Conservation (phyloP, 2,113 vertebrate genomes). For the Melanostigma gelatinosum region DNA sequence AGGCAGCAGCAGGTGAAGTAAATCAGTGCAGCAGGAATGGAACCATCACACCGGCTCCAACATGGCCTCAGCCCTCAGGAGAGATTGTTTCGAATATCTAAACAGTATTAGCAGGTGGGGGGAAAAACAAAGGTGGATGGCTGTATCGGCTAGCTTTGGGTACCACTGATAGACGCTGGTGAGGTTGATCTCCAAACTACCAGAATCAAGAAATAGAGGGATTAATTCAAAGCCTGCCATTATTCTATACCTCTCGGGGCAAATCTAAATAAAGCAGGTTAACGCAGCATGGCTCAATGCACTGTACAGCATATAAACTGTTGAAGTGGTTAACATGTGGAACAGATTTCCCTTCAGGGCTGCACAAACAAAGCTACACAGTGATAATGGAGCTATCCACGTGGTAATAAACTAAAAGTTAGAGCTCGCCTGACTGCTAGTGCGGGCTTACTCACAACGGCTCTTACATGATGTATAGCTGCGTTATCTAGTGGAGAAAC, state of each 20-base stretch:
- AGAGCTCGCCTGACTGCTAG: constrained; percentile 28
- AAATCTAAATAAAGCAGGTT: constrained; percentile 3
- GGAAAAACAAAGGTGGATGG: neutral
- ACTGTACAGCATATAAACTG: constrained; percentile 14
- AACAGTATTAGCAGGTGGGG: neutral
- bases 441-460: constrained; percentile 9
- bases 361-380: constrained; percentile 21
- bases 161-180: too few relatives aligned
- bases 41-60: neutral
- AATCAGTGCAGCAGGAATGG: neutral
- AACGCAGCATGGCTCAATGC: neutral
- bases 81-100: neutral
- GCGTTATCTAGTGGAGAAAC: constrained; percentile 17
- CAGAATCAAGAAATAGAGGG: neutral
- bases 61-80: neutral
- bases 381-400: constrained; percentile 28
- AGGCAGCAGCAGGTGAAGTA: neutral
- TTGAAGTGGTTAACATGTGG: constrained; percentile 22
- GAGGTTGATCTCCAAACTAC: neutral
- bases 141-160: neutral
- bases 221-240: neutral
- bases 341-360: constrained; percentile 2
- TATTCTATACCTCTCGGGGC: neutral
- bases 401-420: constrained; percentile 52
- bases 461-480: constrained; percentile 20